Percentiles rank a stretch among this genome's conserved stretches.
Conservation (phyloP, 2,888 invertebrate genomes). For the Ornithoptera alexandrae region DNA sequence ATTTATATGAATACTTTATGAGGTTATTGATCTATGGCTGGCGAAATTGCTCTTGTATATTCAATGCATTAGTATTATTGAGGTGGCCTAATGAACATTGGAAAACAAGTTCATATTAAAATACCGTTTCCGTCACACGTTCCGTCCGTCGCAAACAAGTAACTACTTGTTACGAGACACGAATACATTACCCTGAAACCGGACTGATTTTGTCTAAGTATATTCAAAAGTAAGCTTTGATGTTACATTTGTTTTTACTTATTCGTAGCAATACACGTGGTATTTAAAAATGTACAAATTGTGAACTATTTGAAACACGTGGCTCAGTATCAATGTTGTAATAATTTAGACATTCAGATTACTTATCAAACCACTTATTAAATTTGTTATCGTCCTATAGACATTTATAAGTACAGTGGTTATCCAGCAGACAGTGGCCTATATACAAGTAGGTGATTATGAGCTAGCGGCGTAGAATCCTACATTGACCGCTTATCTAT, state of each 20-base stretch:
- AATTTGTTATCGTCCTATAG: slow-evolving; percentile 14
- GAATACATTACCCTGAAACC: slow-evolving; percentile 43
- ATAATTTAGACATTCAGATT: background rate
- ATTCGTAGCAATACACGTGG: background rate
- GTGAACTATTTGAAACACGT: background rate
- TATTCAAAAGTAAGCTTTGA: slow-evolving; percentile 21
- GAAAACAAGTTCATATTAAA: slow-evolving; percentile 61
- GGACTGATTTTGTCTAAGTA: slow-evolving; percentile 31
- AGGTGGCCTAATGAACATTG: slow-evolving; percentile 54
- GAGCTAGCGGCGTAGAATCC: slow-evolving; percentile 41
- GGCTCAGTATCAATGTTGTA: background rate
- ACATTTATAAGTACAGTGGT: slow-evolving; percentile 26
- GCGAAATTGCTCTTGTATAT: slow-evolving; percentile 23
- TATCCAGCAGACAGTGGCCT: slow-evolving; percentile 35
- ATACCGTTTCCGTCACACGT: slow-evolving; percentile 73
- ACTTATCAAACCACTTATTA: background rate
- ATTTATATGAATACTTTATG: background rate
- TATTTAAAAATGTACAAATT: background rate
- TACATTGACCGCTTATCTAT: slow-evolving; percentile 68
- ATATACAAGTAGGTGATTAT: slow-evolving; percentile 42
- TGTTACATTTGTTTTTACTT: background rate
- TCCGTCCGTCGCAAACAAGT: slow-evolving; percentile 46
- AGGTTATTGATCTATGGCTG: slow-evolving; percentile 15
- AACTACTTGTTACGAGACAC: slow-evolving; percentile 57
- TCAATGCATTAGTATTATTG: slow-evolving; percentile 47